A percentile compares a stretch with the other conserved stretches of the same genome.
phyloP scores from a whole-genome alignment of 2,113 vertebrate genomes.

The Chelonoidis abingdonii region DNA sequence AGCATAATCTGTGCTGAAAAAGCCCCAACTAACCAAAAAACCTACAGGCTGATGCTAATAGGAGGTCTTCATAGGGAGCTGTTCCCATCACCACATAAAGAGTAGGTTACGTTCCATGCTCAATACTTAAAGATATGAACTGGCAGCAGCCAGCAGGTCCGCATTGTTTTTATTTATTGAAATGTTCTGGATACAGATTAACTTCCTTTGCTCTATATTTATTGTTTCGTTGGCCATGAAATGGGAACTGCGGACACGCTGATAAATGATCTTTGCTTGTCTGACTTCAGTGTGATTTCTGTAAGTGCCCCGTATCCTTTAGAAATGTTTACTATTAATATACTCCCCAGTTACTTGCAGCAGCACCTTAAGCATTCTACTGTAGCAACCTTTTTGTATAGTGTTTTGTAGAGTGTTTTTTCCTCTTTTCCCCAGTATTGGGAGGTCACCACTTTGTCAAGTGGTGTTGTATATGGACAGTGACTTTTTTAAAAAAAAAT shows the following conservation, averaged over 20 bases:
- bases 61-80: not conserved
- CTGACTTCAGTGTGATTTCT: not conserved
- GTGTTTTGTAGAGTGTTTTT: not conserved
- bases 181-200: conserved; percentile 15
- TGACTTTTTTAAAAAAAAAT: not conserved
- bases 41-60: not conserved
- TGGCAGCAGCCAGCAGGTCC: not conserved
- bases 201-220: not conserved
- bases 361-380: not conserved
- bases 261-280: not conserved
- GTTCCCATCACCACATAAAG: not conserved
- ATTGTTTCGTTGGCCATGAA: not conserved
- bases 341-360: not conserved
- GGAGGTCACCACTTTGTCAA: not conserved
- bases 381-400: not conserved
- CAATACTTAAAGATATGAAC: not conserved
- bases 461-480: not conserved
- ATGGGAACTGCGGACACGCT: not conserved
- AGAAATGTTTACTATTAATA: not conserved
- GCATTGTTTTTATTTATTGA: not conserved
- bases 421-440: not conserved
- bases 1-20: not conserved
- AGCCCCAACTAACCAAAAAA: not conserved
- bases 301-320: not conserved
- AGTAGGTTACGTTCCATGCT: not conserved